Evolutionary conservation across 2,797 vertebrate species (phyloP), one percentile per base, ranked within the genome.

Genomic region (Anas acuta): DNA sequence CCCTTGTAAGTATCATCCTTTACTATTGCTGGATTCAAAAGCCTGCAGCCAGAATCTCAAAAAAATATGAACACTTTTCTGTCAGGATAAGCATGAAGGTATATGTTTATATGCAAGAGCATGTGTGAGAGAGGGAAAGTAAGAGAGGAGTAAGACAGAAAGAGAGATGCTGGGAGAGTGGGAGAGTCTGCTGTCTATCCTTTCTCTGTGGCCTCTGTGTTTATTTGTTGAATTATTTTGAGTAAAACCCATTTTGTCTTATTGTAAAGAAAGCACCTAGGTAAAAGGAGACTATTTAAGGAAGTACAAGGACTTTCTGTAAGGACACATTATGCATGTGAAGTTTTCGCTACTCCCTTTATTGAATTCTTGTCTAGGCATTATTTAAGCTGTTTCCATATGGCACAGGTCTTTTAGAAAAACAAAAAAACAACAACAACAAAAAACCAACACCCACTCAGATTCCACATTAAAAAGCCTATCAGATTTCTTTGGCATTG

Each of bases 351-450:
- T 75, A 2, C 5, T 84, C 53, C 49, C 47, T 84, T 81, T 76
- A 67, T 49, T 87, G 71, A 84, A 67, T 76, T 91, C 28, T 91
- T 94, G 62, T 41, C 67, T 43, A 81, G 47, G 51, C 47, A 43
- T 73, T 78, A 88, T 91, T 92, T 91, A 86, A 92, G 76, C 94
- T 65, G 74, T 84, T 94, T 91, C 83, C 87, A 91, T 84, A 47
- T 51, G 35, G 60, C 74, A 90, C 13, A 64, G 43, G 19, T 67
- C 67, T 76, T 88, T 54, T 54, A 17, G 15, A 30, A 56, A 56
- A 28, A 56, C 32, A 85, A 92, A 92, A 92, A 87, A 41, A 25
- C 47, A 49, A 49, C 22, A 49, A 49, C 22, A 47, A 37, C 37
- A 37, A 37, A 43, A 49, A 49, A 13, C 1, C 47, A 6, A 49